phyloP scores from a whole-genome alignment of 2,888 invertebrate genomes.

The Helicoverpa assulta region DNA sequence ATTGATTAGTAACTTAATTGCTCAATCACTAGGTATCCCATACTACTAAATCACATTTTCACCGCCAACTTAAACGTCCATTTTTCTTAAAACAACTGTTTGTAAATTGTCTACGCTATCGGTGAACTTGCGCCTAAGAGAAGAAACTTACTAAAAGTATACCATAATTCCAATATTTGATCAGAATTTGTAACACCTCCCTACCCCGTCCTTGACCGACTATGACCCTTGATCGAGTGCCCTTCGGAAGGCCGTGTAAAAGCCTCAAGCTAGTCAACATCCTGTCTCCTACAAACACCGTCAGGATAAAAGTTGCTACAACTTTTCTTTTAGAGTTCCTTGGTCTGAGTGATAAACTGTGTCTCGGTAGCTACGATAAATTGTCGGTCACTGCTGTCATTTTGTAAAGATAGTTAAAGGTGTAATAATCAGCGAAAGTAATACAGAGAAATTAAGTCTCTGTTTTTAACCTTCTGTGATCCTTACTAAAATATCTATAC shows the following conservation, averaged over 20 bases:
- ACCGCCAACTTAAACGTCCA: too few relatives aligned
- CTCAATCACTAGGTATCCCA: too few relatives aligned
- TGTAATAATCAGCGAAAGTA: too few relatives aligned
- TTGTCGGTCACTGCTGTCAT: not conserved
- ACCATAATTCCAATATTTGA: not conserved
- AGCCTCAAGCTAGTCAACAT: conserved; percentile 14
- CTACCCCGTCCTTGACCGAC: conserved; percentile 2
- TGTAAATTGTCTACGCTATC: too few relatives aligned
- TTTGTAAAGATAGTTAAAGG: not conserved
- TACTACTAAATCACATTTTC: too few relatives aligned
- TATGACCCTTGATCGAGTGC: not conserved
- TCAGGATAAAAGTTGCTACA: conserved; percentile 1
- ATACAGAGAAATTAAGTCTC: too few relatives aligned
- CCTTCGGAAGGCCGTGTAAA: conserved; percentile 14
- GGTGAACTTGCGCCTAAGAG: too few relatives aligned
- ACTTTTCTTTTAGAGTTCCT: not conserved
- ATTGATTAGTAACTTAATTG: too few relatives aligned
- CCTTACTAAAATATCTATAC: too few relatives aligned
- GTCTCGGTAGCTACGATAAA: not conserved
- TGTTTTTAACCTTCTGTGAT: too few relatives aligned
- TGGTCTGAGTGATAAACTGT: not conserved
- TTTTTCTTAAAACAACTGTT: too few relatives aligned
- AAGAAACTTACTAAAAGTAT: too few relatives aligned
- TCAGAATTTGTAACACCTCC: not conserved
- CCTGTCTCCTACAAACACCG: conserved; percentile 13